Percentiles rank a stretch among this genome's conserved stretches.
Conservation (phyloP, 2,113 vertebrate genomes). For the Vulpes ferrilata region DNA sequence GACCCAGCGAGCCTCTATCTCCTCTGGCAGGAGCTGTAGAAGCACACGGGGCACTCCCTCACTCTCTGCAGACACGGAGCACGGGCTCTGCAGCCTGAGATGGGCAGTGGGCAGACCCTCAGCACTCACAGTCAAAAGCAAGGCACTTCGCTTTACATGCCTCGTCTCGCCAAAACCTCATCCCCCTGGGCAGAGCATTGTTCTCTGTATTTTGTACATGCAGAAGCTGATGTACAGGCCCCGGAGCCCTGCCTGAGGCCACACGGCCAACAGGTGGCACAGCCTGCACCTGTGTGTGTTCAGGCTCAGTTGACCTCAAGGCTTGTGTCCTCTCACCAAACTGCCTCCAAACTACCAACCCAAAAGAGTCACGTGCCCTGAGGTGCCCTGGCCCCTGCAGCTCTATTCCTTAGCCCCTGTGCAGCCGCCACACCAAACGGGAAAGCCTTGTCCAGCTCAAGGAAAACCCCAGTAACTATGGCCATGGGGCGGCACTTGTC, state of each 20-base stretch:
- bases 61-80: not conserved
- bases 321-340: not conserved
- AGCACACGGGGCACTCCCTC: accelerated
- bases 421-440: too few species aligned
- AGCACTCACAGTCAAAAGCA: not conserved
- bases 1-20: too few species aligned
- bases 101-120: accelerated
- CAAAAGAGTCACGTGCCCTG: not conserved
- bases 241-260: not conserved
- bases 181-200: accelerated
- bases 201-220: not conserved
- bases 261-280: not conserved
- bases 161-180: not conserved
- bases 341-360: not conserved
- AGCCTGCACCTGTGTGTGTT: not conserved
- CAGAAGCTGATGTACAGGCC: not conserved
- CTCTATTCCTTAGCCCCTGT: accelerated
- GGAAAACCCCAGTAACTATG: not conserved
- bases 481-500: not conserved
- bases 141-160: too few species aligned
- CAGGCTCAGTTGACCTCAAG: not conserved
- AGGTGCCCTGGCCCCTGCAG: too few species aligned
- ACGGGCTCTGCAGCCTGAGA: accelerated
- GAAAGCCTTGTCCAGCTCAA: accelerated
- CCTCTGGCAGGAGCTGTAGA: too few species aligned